Evolutionary conservation across 92 coral and sea anemone species (phyloP).

Genomic region (Parazoanthus atlanticus): DNA sequence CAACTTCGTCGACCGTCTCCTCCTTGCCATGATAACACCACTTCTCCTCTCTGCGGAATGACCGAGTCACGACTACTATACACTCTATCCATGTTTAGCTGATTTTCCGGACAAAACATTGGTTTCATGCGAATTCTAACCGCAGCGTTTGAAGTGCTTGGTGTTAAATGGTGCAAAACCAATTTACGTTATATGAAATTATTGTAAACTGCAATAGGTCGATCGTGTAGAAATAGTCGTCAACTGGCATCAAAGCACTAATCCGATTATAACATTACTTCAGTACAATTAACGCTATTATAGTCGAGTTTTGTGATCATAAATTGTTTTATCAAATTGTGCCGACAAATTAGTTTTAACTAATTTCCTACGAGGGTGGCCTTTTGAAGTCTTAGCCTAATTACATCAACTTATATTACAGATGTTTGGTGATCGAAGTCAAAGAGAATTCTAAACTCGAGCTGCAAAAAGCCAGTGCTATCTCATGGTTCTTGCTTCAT

Average conservation of each 20-base stretch:
- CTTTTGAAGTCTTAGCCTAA: neutral
- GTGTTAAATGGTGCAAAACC: constrained; percentile 29
- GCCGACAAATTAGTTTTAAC: constrained; percentile 46
- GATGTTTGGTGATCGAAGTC: constrained; percentile 17
- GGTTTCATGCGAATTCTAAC: neutral
- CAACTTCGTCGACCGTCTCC: neutral
- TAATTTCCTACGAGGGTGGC: constrained; percentile 34
- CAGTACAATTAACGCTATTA: constrained; percentile 29
- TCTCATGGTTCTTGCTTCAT: no score
- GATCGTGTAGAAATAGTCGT: constrained; percentile 1
- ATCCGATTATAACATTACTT: constrained; percentile 21
- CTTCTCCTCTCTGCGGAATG: constrained; percentile 7
- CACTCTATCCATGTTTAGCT: neutral
- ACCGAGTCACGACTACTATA: neutral
- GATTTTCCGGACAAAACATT: neutral
- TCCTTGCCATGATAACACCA: constrained; percentile 36
- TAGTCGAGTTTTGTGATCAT: constrained; percentile 6
- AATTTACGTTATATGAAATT: constrained; percentile 1
- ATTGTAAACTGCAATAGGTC: neutral
- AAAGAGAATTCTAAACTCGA: neutral
- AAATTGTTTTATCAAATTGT: constrained; percentile 33
- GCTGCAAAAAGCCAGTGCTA: neutral
- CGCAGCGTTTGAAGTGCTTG: neutral
- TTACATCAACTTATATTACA: constrained; percentile 25
- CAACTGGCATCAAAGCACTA: constrained; percentile 7